Evolutionary conservation across 2,888 invertebrate genomes (phyloP).

Genomic region (Ormia ochracea): DNA sequence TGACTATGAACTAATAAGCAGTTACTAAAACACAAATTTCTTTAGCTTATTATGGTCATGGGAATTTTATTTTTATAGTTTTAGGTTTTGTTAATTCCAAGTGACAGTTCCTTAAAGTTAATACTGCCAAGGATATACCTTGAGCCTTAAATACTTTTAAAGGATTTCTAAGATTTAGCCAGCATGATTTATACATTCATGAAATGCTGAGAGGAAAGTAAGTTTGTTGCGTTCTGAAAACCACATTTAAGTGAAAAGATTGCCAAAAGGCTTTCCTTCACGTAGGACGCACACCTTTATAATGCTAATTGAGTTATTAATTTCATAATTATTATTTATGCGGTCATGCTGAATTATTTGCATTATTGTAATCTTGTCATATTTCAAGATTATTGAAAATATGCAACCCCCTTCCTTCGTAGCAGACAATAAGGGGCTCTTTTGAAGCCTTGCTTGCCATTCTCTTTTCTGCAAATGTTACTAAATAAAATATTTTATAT

Average conservation of each 20-base stretch:
- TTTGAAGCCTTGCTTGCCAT: not conserved
- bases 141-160: not conserved
- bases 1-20: slow-evolving; percentile 30
- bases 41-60: slow-evolving; percentile 27
- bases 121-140: slow-evolving; percentile 7
- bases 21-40: slow-evolving; percentile 38
- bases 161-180: not conserved
- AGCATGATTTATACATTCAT: not conserved
- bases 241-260: no score
- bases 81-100: not conserved
- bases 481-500: no score
- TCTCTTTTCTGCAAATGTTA: not conserved
- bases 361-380: not conserved
- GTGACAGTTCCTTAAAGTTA: slow-evolving; percentile 9
- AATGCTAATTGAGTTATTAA: slow-evolving; percentile 63
- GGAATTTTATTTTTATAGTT: slow-evolving; percentile 35
- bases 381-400: not conserved
- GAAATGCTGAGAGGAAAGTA: no score
- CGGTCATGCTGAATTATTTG: slow-evolving; percentile 67
- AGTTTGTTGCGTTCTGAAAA: no score
- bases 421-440: not conserved
- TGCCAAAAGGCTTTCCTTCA: no score
- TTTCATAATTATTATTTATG: slow-evolving; percentile 73
- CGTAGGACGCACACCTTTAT: not conserved
- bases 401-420: not conserved